A percentile compares a stretch with the other conserved stretches of the same genome.
Conservation (phyloP, 2,113 vertebrate species). For the Takifugu flavidus region DNA sequence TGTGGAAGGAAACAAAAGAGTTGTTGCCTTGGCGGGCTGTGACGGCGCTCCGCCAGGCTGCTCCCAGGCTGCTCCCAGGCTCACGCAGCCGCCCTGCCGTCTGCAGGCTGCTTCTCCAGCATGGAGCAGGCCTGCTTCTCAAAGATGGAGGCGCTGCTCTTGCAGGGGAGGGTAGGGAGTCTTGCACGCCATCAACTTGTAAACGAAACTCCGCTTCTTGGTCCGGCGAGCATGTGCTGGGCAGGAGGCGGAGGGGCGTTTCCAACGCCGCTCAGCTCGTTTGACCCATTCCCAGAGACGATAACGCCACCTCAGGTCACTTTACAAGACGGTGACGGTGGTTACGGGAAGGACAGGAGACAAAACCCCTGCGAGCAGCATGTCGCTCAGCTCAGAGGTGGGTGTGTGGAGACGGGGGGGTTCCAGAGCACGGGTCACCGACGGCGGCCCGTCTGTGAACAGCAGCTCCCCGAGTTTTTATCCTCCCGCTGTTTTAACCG, state of each 20-base stretch:
- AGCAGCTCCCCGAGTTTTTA: not conserved
- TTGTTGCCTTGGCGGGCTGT: slow-evolving; percentile 46
- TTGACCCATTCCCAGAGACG: slow-evolving; percentile 42
- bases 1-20: slow-evolving; percentile 49
- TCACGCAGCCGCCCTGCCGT: slow-evolving; percentile 54
- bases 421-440: slow-evolving; percentile 14
- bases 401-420: slow-evolving; percentile 24
- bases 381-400: slow-evolving; percentile 8
- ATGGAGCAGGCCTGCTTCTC: slow-evolving; percentile 11
- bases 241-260: not conserved
- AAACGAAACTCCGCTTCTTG: slow-evolving; percentile 15
- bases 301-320: slow-evolving; percentile 37
- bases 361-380: slow-evolving; percentile 7
- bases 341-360: slow-evolving; percentile 13
- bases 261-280: slow-evolving; percentile 46
- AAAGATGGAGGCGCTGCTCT: slow-evolving; percentile 2
- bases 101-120: slow-evolving; percentile 36
- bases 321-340: slow-evolving; percentile 43
- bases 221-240: slow-evolving; percentile 24
- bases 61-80: slow-evolving; percentile 31
- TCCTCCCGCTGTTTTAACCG: not conserved
- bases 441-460: slow-evolving; percentile 1
- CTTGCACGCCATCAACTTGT: not conserved
- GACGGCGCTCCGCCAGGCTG: slow-evolving; percentile 35
- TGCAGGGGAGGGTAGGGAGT: not conserved